Evolutionary conservation across 2,797 vertebrate genomes (phyloP).

Genomic region (Emydoidea blandingii): DNA sequence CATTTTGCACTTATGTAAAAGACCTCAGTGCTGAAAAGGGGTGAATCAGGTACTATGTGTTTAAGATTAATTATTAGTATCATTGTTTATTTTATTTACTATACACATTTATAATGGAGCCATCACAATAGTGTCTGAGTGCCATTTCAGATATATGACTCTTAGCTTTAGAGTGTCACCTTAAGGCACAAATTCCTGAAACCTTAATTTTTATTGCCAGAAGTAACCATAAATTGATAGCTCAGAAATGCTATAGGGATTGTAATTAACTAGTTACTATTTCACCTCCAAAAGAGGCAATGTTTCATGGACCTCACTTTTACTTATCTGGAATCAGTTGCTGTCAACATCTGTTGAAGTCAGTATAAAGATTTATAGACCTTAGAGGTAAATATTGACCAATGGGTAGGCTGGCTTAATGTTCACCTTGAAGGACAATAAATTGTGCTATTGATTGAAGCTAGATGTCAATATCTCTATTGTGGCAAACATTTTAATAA

Average conservation of each 20-base stretch:
- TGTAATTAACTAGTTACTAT: slow-evolving; percentile 84
- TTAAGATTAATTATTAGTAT: neutral
- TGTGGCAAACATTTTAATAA: slow-evolving; percentile 84
- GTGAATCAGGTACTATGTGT: rapidly evolving
- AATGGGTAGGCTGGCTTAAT: slow-evolving; percentile 80
- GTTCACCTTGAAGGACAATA: slow-evolving; percentile 85
- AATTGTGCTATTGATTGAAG: slow-evolving; percentile 82
- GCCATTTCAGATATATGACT: slow-evolving; percentile 48
- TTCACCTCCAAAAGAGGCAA: slow-evolving; percentile 84
- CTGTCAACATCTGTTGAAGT: slow-evolving; percentile 80
- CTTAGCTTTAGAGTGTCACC: slow-evolving; percentile 38
- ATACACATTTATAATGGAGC: slow-evolving; percentile 35
- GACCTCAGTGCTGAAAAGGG: neutral
- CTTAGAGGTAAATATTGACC: slow-evolving; percentile 83
- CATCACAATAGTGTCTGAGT: neutral
- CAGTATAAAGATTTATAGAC: slow-evolving; percentile 86
- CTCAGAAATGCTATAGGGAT: slow-evolving; percentile 74
- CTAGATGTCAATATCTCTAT: slow-evolving; percentile 82
- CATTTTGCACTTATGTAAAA: neutral
- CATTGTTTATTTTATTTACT: slow-evolving; percentile 62
- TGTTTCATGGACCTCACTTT: slow-evolving; percentile 80
- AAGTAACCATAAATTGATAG: slow-evolving; percentile 81
- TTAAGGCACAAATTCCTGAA: slow-evolving; percentile 47
- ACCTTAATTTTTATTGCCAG: slow-evolving; percentile 80
- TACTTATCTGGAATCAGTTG: slow-evolving; percentile 82